These are phyloP conservation scores for Cosmia trapezina DNA, from an alignment of 2,888 invertebrate species.

Conservation along the genomic window DNA sequence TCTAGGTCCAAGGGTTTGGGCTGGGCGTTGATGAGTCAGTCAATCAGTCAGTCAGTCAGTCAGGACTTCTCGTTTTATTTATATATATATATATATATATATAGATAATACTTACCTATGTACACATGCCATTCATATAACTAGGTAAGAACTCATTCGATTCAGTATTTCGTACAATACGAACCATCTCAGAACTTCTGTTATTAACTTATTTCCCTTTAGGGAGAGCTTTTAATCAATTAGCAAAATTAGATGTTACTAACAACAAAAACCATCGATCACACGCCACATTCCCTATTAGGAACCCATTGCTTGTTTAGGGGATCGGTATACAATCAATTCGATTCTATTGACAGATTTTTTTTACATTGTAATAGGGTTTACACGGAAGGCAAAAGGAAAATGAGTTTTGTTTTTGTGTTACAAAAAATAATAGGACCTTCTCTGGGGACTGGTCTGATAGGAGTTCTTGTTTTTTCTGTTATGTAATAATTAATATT, in stretches of 20 bases:
- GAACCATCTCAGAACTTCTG: constrained; percentile 24
- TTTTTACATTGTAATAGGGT: constrained; percentile 11
- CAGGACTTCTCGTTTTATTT: too few relatives aligned
- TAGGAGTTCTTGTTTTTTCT: background rate
- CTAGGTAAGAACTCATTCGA: background rate
- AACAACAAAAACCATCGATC: constrained; percentile 43
- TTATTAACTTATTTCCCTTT: constrained; percentile 43
- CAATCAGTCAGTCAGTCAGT: too few relatives aligned
- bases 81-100: too few relatives aligned
- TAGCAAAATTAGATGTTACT: constrained; percentile 33
- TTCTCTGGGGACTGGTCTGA: background rate
- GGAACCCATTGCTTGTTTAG: constrained; percentile 7
- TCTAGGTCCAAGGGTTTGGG: too few relatives aligned
- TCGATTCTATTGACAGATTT: constrained; percentile 30
- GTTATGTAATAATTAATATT: background rate
- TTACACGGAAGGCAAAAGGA: background rate
- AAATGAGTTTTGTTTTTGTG: background rate
- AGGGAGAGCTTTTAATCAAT: constrained; percentile 51
- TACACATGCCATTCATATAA: background rate
- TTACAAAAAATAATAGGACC: background rate
- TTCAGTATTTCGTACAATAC: constrained; percentile 19
- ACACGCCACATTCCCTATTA: constrained; percentile 29
- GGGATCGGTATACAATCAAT: constrained; percentile 16
- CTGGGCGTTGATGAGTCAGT: too few relatives aligned
- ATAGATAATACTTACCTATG: background rate